Percentiles rank a stretch among this genome's conserved stretches.
phyloP scores from a whole-genome alignment of 2,797 vertebrate species.

The Emydoidea blandingii region DNA sequence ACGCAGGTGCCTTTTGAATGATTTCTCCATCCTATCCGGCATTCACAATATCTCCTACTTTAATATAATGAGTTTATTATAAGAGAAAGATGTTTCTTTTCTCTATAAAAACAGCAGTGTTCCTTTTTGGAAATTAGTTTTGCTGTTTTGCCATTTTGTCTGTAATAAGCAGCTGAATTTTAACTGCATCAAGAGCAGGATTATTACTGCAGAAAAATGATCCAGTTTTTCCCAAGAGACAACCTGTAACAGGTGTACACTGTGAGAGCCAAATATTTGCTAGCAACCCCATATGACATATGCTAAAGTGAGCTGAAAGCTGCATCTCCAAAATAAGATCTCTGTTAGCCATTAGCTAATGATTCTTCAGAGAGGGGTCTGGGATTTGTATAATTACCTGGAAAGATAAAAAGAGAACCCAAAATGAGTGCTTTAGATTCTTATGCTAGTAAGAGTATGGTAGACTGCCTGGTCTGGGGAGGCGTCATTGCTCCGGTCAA shows the following conservation, averaged over 20 bases:
- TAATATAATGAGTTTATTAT: not conserved
- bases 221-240: not conserved
- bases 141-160: conserved; percentile 17
- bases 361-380: not conserved
- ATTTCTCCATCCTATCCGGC: not conserved
- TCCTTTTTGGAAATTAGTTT: not conserved
- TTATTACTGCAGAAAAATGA: conserved; percentile 14
- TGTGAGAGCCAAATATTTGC: not conserved
- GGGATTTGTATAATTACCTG: not conserved
- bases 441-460: not conserved
- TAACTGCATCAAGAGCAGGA: rapidly evolving
- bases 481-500: not conserved
- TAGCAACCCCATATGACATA: rapidly evolving
- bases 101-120: not conserved
- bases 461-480: not conserved
- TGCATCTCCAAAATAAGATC: not conserved
- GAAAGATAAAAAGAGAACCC: not conserved
- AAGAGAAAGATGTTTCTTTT: not conserved
- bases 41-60: not conserved
- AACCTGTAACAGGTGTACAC: not conserved
- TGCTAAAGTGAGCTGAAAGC: not conserved
- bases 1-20: not conserved
- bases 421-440: not conserved
- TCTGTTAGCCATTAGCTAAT: conserved; percentile 18
- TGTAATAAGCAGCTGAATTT: rapidly evolving